Conservation (phyloP, 2,113 vertebrate species). For the Pseudorhombus dupliciocellatus region DNA sequence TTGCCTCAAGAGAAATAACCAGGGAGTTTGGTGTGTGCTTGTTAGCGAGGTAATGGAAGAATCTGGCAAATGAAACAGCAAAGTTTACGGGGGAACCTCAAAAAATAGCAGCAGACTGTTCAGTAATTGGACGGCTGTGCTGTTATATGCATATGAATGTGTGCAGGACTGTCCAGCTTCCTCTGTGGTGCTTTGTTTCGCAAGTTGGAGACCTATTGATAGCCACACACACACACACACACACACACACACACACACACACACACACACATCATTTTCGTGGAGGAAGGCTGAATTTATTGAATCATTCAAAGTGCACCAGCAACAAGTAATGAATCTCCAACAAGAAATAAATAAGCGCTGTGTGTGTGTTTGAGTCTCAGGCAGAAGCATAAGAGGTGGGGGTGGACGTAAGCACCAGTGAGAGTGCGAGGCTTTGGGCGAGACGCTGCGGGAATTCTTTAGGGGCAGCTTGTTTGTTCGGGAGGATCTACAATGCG, state of each 20-base stretch:
- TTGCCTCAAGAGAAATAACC: slow-evolving; percentile 13
- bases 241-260: slow-evolving; percentile 17
- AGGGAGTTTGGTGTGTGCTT: slow-evolving; percentile 1
- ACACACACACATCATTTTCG: slow-evolving; percentile 16
- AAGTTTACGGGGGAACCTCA: neutral
- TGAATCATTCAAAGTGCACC: slow-evolving; percentile 61
- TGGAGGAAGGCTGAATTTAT: slow-evolving; percentile 67
- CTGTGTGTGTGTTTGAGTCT: slow-evolving; percentile 54
- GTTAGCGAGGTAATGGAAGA: slow-evolving; percentile 19
- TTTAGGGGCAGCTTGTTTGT: slow-evolving; percentile 46
- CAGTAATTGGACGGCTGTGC: slow-evolving; percentile 14
- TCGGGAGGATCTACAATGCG: slow-evolving; percentile 24
- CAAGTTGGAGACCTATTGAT: slow-evolving; percentile 8
- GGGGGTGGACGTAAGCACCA: slow-evolving; percentile 45
- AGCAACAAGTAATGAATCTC: slow-evolving; percentile 69
- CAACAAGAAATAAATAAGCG: slow-evolving; percentile 66
- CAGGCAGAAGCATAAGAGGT: slow-evolving; percentile 40
- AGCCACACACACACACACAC: slow-evolving; percentile 15
- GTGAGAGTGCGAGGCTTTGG: slow-evolving; percentile 41
- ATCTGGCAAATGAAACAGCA: slow-evolving; percentile 11
- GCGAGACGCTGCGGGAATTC: slow-evolving; percentile 51
- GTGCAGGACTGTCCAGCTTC: slow-evolving; percentile 13
- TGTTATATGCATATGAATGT: slow-evolving; percentile 1
- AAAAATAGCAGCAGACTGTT: neutral
- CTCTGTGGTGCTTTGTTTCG: slow-evolving; percentile 15